Conservation (phyloP, 2,113 vertebrate genomes). For the Corythoichthys haematopterus region DNA sequence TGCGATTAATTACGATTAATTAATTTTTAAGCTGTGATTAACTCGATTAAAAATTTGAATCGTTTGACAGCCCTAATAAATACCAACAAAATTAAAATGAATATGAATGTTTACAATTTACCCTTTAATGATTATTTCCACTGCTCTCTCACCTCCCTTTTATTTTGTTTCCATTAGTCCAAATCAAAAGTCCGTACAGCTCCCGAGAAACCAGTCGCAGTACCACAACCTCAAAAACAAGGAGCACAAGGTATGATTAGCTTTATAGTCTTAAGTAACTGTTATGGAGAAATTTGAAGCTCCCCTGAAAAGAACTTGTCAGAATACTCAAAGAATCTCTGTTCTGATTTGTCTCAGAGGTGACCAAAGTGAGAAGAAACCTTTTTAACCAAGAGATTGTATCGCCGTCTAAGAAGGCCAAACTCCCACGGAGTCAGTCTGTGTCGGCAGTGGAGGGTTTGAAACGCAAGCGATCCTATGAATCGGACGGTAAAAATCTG, state of each 20-base stretch:
- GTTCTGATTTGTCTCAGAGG: conserved; percentile 69
- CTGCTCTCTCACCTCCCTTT: neutral
- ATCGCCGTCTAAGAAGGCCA: conserved; percentile 79
- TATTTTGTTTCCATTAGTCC: conserved; percentile 38
- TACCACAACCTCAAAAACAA: conserved; percentile 71
- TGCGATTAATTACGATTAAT: too few relatives aligned
- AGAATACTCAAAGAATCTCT: neutral
- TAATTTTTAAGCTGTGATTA: too few relatives aligned
- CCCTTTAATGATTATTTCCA: neutral
- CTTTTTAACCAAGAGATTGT: conserved; percentile 82
- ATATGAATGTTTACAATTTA: neutral
- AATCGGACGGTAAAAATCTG: conserved; percentile 53
- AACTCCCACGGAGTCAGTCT: conserved; percentile 84
- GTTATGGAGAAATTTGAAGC: too few relatives aligned
- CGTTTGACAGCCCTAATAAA: too few relatives aligned
- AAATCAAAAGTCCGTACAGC: conserved; percentile 43
- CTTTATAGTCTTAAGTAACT: neutral
- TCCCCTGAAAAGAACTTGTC: neutral
- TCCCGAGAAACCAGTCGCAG: conserved; percentile 58
- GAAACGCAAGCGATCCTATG: conserved; percentile 60
- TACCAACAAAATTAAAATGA: too few relatives aligned
- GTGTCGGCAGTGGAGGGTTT: conserved; percentile 83
- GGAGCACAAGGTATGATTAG: conserved; percentile 77
- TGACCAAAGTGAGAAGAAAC: conserved; percentile 93
- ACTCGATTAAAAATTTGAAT: too few relatives aligned